Conservation (phyloP, 1,140 invertebrate genomes). For the Amphibalanus amphitrite region DNA sequence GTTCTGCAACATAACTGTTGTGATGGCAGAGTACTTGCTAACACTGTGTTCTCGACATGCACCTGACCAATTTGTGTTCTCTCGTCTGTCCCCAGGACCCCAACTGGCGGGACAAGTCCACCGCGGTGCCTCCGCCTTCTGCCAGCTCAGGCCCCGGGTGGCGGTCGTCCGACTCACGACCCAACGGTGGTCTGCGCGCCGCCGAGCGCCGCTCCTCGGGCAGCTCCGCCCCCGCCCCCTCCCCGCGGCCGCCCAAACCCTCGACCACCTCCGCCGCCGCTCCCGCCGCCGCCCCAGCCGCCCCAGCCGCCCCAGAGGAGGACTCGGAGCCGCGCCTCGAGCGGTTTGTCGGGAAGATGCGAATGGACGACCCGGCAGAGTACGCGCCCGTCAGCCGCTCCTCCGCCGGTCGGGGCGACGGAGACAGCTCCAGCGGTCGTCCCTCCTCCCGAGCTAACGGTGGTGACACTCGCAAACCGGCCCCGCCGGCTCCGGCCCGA, state of each 20-base stretch:
- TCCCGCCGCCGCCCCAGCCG: too few species aligned
- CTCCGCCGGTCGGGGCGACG: too few species aligned
- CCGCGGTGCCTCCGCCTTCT: too few species aligned
- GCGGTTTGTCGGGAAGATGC: neutral
- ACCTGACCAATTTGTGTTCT: neutral
- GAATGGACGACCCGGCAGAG: neutral
- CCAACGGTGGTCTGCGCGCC: neutral
- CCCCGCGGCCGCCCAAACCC: too few species aligned
- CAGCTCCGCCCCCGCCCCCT: too few species aligned
- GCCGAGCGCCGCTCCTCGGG: neutral
- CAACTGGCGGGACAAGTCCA: neutral
- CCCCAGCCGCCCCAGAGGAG: too few species aligned
- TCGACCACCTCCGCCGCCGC: too few species aligned
- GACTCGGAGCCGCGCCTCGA: neutral
- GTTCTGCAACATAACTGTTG: too few species aligned
- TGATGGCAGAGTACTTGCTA: too few species aligned
- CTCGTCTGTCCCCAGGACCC: neutral
- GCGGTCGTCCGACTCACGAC: neutral
- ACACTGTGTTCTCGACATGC: too few species aligned
- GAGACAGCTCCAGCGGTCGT: neutral
- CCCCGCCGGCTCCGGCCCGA: too few species aligned
- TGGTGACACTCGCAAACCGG: neutral
- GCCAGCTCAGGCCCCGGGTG: neutral
- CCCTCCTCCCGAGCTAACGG: too few species aligned
- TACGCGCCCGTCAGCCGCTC: neutral